Evolutionary conservation across 2,113 vertebrate genomes (phyloP), one percentile per base, ranked within the genome.

Genomic region (Varanus komodoensis): DNA sequence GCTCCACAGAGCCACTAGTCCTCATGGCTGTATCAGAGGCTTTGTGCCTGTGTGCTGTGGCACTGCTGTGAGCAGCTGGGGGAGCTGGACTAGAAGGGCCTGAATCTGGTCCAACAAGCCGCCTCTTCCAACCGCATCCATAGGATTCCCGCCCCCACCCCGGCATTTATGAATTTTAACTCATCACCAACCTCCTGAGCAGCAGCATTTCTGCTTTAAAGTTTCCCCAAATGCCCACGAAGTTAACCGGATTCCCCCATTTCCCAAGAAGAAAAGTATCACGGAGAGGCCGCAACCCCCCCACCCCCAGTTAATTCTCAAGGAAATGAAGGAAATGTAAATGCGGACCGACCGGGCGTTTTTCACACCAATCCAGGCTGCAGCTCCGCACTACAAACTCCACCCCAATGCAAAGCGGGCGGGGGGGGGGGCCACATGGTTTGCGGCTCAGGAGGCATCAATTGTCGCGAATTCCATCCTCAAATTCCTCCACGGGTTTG

Each of bases 91-190:
- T 2, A 34, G 73, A 17, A 17, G 32, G 4, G 15, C 71, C 71
- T n/a, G n/a, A 32, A 32, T 11, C 32, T 73, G 32, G 34, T n/a
- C 32, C 32, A n/a, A 32, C 32, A 32, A 8, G 32, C 32, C 73
- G n/a, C 32, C 34, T 34, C n/a, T 17, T 74, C 15, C 6, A 15
- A 17, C 15, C 6, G 4, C 17, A 14, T 14, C 32, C 50, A 14
- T 14, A 27, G 25, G 88, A 7, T 17, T 17, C 86, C 84, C 89
- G 71, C 86, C 71, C 86, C 82, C 6, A 87, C 17, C 57, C 12
- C 12, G 91, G 94, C 82, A 32, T 38, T 89, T 71, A 80, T 73
- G 82, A 90, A 92, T 90, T 92, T 93, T 54, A 27, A 52, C 29
- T 25, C 90, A 61, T 38, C 12, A 32, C 23, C 73, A 44, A 44